These are phyloP conservation scores for Heliconius eleuchia DNA, from an alignment of 1,140 invertebrate genomes.

Conservation along the genomic window DNA sequence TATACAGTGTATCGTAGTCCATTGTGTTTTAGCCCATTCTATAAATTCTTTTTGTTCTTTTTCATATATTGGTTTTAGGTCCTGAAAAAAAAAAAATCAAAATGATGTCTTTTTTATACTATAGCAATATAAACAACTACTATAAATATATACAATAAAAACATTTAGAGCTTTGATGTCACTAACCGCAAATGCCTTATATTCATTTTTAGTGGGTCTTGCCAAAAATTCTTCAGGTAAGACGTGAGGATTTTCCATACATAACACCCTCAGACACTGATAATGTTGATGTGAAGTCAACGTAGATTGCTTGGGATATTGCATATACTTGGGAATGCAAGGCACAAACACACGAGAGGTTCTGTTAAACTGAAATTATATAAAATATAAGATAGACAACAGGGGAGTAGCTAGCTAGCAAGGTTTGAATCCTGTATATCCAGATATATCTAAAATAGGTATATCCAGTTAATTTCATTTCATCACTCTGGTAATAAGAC, in stretches of 20 bases:
- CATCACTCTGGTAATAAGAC: too few species aligned
- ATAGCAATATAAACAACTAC: too few species aligned
- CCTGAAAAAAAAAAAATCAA: conserved; percentile 36
- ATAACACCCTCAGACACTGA: conserved; percentile 59
- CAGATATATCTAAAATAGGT: too few species aligned
- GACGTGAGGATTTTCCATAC: conserved; percentile 49
- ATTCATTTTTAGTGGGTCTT: conserved; percentile 53
- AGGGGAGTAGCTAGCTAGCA: too few species aligned
- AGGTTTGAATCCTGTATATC: too few species aligned
- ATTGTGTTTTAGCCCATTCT: conserved; percentile 63
- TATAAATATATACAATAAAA: background rate
- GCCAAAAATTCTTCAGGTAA: conserved; percentile 43
- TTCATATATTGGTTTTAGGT: conserved; percentile 54
- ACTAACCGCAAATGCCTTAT: conserved; percentile 54
- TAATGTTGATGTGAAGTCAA: conserved; percentile 53
- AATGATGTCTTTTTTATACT: too few species aligned
- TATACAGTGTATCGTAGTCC: conserved; percentile 57
- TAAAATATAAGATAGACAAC: background rate
- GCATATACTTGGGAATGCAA: conserved; percentile 44
- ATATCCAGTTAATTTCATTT: too few species aligned
- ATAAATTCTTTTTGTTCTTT: conserved; percentile 66
- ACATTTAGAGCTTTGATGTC: background rate
- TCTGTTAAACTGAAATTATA: conserved; percentile 43
- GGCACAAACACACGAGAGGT: conserved; percentile 50
- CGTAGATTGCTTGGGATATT: conserved; percentile 55